Base-by-base conservation (phyloP, 2,888 invertebrate genomes). In the Aplocera efformata region DNA sequence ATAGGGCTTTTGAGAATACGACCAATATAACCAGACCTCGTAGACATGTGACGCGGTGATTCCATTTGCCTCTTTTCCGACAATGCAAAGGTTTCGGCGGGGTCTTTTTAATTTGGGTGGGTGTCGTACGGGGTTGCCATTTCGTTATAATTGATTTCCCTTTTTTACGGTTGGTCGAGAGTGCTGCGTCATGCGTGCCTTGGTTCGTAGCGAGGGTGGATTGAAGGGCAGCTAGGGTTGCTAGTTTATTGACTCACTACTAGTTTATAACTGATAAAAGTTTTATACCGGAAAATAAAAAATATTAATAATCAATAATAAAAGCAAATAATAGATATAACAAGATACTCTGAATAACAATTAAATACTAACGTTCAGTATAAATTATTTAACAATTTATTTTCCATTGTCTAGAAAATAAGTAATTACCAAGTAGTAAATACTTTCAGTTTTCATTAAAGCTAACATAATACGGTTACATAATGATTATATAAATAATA, bases 131-230 rank as follows among this genome's bases (percentile, higher is more conserved):
- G 68, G 72, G 67, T 69, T 74, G 79, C 75, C 77, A 81, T 79
- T 79, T 80, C 69, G 75, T 64, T 78, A 78, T 83, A 84, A 84
- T 83, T 86, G 84, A 82, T 85, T 84, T 77, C 74, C 79, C 75
- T 78, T 81, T 82, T 83, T 82, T 76, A 81, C 77, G 83, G 79
- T 74, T 69, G 76, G 75, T 61, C 61, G 76, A 70, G 69, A 72
- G 65, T 68, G 74, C 66, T 62, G 58, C 66, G 72, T 71, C 72
- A 72, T 69, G 76, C 69, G 66, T 64, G 63, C 62, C 56, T 56
- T 63, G 65, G 63, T 63, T 62, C 60, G 63, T 68, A 73, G 74
- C 67, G 65, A 67, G 66, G 67, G 63, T 56, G 46, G 42, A 40
- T 51, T 52, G 62, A 69, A 67, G 68, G 67, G 60, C 64, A 60